phyloP scores from a whole-genome alignment of 2,888 invertebrate genomes.

The Incurvaria masculella region DNA sequence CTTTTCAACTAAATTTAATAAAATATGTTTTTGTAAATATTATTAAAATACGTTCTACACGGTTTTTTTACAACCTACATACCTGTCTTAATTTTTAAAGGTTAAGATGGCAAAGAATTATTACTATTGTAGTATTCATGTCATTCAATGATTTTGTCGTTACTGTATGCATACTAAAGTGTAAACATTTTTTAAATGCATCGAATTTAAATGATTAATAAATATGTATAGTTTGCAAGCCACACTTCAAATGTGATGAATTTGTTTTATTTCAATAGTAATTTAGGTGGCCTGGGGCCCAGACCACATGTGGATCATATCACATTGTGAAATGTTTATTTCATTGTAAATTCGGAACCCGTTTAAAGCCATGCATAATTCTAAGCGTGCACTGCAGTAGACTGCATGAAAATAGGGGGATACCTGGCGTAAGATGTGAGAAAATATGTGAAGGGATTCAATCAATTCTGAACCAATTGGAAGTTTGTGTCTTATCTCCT shows the following conservation, averaged over 20 bases:
- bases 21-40: not conserved
- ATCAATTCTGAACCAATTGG: too few species aligned
- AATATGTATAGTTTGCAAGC: not conserved
- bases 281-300: too few species aligned
- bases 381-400: too few species aligned
- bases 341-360: too few species aligned
- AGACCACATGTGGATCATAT: too few species aligned
- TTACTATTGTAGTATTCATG: constrained; percentile 48
- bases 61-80: not conserved
- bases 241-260: not conserved
- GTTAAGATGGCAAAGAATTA: constrained; percentile 38
- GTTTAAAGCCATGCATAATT: too few species aligned
- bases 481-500: too few species aligned
- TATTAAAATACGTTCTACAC: not conserved
- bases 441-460: too few species aligned
- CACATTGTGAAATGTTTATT: too few species aligned
- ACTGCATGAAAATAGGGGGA: too few species aligned
- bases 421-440: too few species aligned
- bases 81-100: constrained; percentile 20
- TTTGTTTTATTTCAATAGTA: not conserved
- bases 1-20: not conserved
- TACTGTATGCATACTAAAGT: constrained; percentile 27
- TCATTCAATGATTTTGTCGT: constrained; percentile 38
- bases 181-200: not conserved
- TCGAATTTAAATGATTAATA: not conserved